Evolutionary conservation across 2,888 invertebrate species (phyloP).

Genomic region (Pollenia labialis): DNA sequence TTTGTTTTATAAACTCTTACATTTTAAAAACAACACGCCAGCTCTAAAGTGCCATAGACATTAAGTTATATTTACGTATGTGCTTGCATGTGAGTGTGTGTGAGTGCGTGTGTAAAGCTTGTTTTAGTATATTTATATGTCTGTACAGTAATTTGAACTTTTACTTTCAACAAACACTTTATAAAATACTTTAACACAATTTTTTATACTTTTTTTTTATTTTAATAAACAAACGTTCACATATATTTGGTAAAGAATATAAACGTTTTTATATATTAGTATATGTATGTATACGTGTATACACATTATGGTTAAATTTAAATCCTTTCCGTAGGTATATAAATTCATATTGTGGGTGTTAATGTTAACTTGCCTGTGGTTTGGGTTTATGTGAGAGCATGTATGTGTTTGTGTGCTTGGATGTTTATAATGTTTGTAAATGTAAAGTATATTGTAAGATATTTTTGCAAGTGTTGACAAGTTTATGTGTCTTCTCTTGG

Average conservation of each 20-base stretch:
- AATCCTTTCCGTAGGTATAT: conserved; percentile 24
- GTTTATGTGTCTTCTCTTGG: conserved; percentile 31
- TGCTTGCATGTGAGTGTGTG: not conserved
- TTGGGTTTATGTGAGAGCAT: not conserved
- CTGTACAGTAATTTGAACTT: conserved; percentile 61
- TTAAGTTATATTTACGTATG: not conserved
- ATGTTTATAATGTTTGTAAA: conserved; percentile 4
- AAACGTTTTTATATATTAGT: not conserved
- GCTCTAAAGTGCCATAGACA: not conserved
- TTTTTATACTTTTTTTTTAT: conserved; percentile 29
- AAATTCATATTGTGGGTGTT: conserved; percentile 13
- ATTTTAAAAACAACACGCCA: conserved; percentile 38
- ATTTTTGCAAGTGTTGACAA: conserved; percentile 34
- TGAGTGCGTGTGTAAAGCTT: not conserved
- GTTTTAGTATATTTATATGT: not conserved
- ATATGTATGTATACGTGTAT: not conserved
- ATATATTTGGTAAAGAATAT: not conserved
- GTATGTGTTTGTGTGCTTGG: not conserved
- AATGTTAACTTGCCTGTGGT: conserved; percentile 23
- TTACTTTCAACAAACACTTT: conserved; percentile 62
- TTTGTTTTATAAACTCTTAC: conserved; percentile 50
- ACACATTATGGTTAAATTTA: not conserved
- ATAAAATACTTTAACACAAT: conserved; percentile 59
- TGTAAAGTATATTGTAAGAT: conserved; percentile 36
- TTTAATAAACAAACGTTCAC: conserved; percentile 16